Evolutionary conservation across 2,888 invertebrate genomes (phyloP).

Genomic region (Drosophila mimica): DNA sequence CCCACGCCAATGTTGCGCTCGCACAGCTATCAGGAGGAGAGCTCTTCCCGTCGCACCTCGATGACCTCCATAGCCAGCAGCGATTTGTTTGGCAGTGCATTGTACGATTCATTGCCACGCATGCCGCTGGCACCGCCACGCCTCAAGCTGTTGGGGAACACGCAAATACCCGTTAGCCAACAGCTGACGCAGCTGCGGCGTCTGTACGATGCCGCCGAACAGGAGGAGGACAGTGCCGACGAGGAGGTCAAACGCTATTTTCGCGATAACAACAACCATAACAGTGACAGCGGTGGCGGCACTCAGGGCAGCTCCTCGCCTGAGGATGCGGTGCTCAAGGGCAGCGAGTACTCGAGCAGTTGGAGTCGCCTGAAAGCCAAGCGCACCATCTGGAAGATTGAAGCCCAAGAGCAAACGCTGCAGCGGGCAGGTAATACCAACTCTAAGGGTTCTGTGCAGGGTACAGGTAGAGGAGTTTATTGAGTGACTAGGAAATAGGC

Average conservation of each 20-base stretch:
- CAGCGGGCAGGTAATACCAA: conserved; percentile 77
- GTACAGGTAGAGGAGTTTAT: conserved; percentile 71
- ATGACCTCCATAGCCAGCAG: conserved; percentile 67
- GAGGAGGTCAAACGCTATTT: conserved; percentile 88
- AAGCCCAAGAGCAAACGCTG: conserved; percentile 72
- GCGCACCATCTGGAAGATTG: conserved; percentile 83
- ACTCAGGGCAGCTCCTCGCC: conserved; percentile 82
- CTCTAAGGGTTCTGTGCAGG: not conserved
- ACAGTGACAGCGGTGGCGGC: conserved; percentile 82
- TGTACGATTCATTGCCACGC: conserved; percentile 67
- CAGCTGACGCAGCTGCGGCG: conserved; percentile 83
- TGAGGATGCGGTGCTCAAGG: conserved; percentile 67
- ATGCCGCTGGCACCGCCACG: conserved; percentile 82
- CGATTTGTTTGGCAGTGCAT: conserved; percentile 58
- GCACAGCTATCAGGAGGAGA: conserved; percentile 77
- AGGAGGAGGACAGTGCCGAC: conserved; percentile 86
- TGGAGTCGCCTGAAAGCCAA: conserved; percentile 87
- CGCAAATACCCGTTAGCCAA: conserved; percentile 82
- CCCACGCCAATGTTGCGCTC: conserved; percentile 79
- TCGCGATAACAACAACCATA: conserved; percentile 76
- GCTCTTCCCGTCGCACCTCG: conserved; percentile 58
- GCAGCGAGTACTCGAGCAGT: conserved; percentile 85
- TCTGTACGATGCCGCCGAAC: conserved; percentile 83
- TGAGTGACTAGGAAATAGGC: conserved; percentile 48
- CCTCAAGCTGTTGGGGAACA: conserved; percentile 81